phyloP scores from a whole-genome alignment of 2,797 vertebrate genomes.

The Cynodonichthys magdalenae region DNA sequence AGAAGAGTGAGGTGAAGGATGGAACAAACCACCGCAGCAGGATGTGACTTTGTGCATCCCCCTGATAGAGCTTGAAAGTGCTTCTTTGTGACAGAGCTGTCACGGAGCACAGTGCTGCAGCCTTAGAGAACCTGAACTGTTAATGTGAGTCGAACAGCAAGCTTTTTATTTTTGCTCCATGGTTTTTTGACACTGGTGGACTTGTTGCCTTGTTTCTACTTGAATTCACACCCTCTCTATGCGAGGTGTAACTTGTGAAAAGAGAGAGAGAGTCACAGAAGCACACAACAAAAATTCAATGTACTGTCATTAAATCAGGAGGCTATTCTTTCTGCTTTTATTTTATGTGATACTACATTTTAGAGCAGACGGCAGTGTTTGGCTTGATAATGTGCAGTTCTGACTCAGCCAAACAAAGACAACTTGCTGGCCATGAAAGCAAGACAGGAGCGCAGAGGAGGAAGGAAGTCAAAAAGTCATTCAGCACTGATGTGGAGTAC shows the following conservation, averaged over 20 bases:
- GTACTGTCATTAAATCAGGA: too few relatives aligned
- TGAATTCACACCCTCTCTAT: conserved; percentile 14
- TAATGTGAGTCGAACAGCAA: conserved; percentile 1
- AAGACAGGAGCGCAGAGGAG: conserved; percentile 19
- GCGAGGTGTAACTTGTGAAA: background rate
- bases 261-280: background rate
- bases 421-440: conserved; percentile 16
- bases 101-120: background rate
- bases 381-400: conserved; percentile 7
- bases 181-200: conserved; percentile 11
- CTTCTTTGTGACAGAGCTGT: conserved; percentile 3
- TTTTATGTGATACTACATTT: background rate
- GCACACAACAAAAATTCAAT: background rate
- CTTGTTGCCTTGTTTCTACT: conserved; percentile 56
- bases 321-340: background rate
- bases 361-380: background rate
- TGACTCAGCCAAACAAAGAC: conserved; percentile 12
- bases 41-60: conserved; percentile 1
- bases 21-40: background rate
- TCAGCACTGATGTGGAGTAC: conserved; percentile 17
- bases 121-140: conserved; percentile 1
- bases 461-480: conserved; percentile 23
- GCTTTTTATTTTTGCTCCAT: background rate
- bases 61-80: background rate
- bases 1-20: conserved; percentile 57